Evolutionary conservation across 2,888 invertebrate genomes (phyloP), one percentile per base, ranked within the genome.

Genomic region (Dynastes tityus): DNA sequence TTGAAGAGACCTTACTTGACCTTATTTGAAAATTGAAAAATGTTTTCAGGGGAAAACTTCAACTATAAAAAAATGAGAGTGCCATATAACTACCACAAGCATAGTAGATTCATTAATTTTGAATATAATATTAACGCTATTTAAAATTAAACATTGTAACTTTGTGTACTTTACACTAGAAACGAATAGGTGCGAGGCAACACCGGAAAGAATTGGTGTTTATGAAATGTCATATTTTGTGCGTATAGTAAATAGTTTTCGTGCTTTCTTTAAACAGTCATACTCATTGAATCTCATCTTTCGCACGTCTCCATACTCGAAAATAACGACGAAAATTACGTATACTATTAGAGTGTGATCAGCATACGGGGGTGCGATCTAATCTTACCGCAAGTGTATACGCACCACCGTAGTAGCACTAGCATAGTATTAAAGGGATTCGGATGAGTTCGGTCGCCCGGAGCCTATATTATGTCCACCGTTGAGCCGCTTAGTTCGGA

Each of bases 401-500:
- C 82, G 78, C 80, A 63, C 79, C 61, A 27, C 49, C 5, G 73
- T 74, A 74, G 45, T 74, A 74, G 73, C 63, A 37, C 32, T 37
- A 74, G 45, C 61, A 74, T 13, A 45, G 40, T 74, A 74, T 74
- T 74, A 74, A 74, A 63, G 61, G 73, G 73, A 74, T 74, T 61
- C 81, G 81, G 81, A 82, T 82, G 78, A 79, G 64, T 81, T 80
- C 79, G 74, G 80, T 79, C 76, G 79, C 79, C 82, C 81, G 80
- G 81, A 83, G 82, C 82, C 83, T 81, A 84, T 84, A 84, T 84
- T 83, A 84, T 83, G 83, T 80, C 82, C 83, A 80, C 80, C 80
- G 81, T 81, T 84, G 84, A 84, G 84, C 84, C 83, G 84, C 84
- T 84, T 84, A 84, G 79, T 78, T 74, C 78, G 81, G 82, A 81